Evolutionary conservation across 1,140 invertebrate species (phyloP).

Genomic region (Cardiocondyla obscurior): DNA sequence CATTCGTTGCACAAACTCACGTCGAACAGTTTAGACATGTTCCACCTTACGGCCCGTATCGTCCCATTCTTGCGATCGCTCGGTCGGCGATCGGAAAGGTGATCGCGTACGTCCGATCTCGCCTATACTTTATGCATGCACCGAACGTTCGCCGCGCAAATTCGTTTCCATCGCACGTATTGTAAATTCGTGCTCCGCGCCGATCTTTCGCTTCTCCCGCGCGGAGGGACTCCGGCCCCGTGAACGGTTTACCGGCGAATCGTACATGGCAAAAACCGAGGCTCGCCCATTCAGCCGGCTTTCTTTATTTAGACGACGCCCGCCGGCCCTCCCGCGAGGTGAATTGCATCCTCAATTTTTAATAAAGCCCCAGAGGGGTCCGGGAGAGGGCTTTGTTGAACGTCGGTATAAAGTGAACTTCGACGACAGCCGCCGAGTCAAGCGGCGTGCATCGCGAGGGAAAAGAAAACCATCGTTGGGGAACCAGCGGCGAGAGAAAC

Average conservation of each 20-base stretch:
- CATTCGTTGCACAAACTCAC: constrained; percentile 39
- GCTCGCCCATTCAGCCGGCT: constrained; percentile 58
- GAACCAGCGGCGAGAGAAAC: neutral
- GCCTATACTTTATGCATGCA: constrained; percentile 34
- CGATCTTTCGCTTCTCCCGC: constrained; percentile 53
- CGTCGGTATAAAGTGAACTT: constrained; percentile 79
- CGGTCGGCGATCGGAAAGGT: constrained; percentile 39
- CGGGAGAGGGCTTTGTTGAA: constrained; percentile 78
- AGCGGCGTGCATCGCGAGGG: constrained; percentile 64
- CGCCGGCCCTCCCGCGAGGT: constrained; percentile 71
- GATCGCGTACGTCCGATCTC: constrained; percentile 45
- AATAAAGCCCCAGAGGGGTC: constrained; percentile 78
- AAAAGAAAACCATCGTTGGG: constrained; percentile 25
- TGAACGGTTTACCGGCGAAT: constrained; percentile 56
- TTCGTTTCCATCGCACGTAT: constrained; percentile 67
- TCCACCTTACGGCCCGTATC: neutral
- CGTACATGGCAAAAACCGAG: constrained; percentile 61
- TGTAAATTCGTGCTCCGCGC: constrained; percentile 63
- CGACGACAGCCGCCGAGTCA: constrained; percentile 75
- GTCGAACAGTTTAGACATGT: neutral
- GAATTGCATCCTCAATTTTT: constrained; percentile 82
- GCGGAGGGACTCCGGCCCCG: constrained; percentile 32
- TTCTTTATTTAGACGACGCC: constrained; percentile 79
- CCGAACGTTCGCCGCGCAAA: constrained; percentile 38
- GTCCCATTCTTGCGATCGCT: neutral